These are phyloP conservation scores for Drymonia ruficornis DNA, from an alignment of 2,888 invertebrate species.

Conservation along the genomic window DNA sequence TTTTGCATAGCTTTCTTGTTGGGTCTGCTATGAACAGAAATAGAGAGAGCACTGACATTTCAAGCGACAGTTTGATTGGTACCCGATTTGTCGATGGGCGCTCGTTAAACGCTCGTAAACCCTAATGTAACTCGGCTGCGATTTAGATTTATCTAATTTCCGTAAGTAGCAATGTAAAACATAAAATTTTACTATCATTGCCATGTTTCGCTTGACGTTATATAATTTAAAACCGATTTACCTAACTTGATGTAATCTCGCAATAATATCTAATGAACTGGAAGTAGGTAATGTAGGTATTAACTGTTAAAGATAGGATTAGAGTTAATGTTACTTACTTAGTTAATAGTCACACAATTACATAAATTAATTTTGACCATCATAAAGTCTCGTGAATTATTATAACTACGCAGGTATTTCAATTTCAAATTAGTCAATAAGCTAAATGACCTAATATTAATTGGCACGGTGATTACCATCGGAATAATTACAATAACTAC, in stretches of 20 bases:
- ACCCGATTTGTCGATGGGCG: conserved; percentile 64
- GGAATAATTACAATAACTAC: conserved; percentile 26
- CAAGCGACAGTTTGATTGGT: conserved; percentile 66
- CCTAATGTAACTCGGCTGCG: conserved; percentile 32
- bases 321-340: conserved; percentile 1
- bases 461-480: neutral
- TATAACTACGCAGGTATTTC: neutral
- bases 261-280: conserved; percentile 2
- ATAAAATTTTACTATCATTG: conserved; percentile 3
- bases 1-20: conserved; percentile 80
- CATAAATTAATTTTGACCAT: conserved; percentile 5
- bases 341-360: conserved; percentile 1
- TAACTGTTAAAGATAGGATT: neutral
- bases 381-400: neutral
- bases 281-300: neutral
- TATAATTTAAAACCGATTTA: neutral
- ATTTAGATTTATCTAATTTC: conserved; percentile 38
- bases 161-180: conserved; percentile 19
- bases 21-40: conserved; percentile 73
- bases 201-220: neutral
- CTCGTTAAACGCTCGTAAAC: conserved; percentile 60
- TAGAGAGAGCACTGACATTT: conserved; percentile 81
- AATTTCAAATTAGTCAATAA: conserved; percentile 5
- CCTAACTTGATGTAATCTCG: neutral
- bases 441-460: conserved; percentile 18